Conservation (phyloP, 2,888 invertebrate species). For the Oscheius myriophilus region DNA sequence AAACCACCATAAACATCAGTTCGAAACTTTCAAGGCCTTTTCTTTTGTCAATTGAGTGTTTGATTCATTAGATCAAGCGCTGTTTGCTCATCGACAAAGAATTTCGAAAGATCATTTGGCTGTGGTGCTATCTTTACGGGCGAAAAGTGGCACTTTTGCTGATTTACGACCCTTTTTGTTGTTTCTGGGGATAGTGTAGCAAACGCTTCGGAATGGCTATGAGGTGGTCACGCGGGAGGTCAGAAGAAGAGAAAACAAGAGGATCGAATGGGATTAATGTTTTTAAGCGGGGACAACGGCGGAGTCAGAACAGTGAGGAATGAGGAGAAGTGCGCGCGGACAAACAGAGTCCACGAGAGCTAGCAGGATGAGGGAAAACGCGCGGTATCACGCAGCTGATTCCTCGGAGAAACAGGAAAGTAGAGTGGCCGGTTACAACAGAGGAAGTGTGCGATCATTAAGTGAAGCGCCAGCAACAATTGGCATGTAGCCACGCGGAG, state of each 20-base stretch:
- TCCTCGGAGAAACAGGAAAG: constrained; percentile 12
- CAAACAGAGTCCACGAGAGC: constrained; percentile 16
- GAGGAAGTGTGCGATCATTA: constrained; percentile 26
- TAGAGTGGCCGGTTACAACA: constrained; percentile 14
- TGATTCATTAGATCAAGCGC: too few species aligned
- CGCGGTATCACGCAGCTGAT: constrained; percentile 6
- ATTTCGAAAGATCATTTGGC: constrained; percentile 15
- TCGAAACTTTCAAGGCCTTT: too few species aligned
- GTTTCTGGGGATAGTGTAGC: too few species aligned
- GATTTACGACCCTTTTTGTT: too few species aligned
- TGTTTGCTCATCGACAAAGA: constrained; percentile 4
- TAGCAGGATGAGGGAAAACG: constrained; percentile 1
- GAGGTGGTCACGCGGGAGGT: too few species aligned
- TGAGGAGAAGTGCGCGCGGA: constrained; percentile 21
- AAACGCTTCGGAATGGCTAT: background rate
- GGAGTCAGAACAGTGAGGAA: constrained; percentile 16
- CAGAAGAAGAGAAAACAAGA: constrained; percentile 2
- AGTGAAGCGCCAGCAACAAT: constrained; percentile 19
- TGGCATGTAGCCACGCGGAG: constrained; percentile 18
- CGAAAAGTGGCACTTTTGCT: background rate
- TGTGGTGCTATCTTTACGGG: background rate
- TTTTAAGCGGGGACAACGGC: constrained; percentile 6
- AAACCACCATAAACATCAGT: too few species aligned
- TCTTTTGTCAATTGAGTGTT: too few species aligned
- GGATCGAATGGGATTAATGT: constrained; percentile 1